Base-by-base conservation (phyloP, 1,140 invertebrate genomes). In the Ceratina calcarata region DNA sequence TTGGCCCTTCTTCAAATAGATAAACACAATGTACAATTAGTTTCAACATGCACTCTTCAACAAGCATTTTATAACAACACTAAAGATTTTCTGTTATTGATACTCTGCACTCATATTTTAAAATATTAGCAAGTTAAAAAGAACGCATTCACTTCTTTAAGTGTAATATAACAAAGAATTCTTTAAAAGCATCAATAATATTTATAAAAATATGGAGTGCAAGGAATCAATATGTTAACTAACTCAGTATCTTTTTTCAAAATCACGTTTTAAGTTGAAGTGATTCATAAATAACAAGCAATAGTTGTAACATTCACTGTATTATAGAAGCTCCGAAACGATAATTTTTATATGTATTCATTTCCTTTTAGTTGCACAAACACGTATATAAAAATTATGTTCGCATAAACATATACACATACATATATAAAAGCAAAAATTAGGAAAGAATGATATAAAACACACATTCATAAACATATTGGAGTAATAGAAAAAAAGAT, bases 1-100 rank as follows among this genome's bases (percentile, higher is more conserved):
- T 77, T 77, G 83, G 77, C 79, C 70, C 73, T 80, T 84, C 82
- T 84, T 80, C 78, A 84, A 73, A 84, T 64, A 32, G 20, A 45
- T 84, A 22, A 70, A 80, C 20, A 84, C 57, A 32, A 32, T 57
- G 37, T 74, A 77, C 60, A 81, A 45, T 68, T 55, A 75, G 12
- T 58, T 77, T 70, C 22, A 62, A 81, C 79, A 70, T 81, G 79
- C 79, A 77, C 12, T 51, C 45, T 37, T 66, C 16, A 79, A 74
- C 70, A 79, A 74, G 62, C 70, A 74, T 53, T 60, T 78, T 32
- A 49, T 66, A 79, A 67, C 55, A 60, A 16, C 12, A 37, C 13
- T 66, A 60, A 1, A 37, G 15, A 27, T 22, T 71, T 53, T 60
- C 20, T 57, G 32, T 37, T 18, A 78, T 72, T 49, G 60, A 64